Evolutionary conservation across 2,797 vertebrate species (phyloP), one percentile per base, ranked within the genome.

Genomic region (Serranus cabrilla): DNA sequence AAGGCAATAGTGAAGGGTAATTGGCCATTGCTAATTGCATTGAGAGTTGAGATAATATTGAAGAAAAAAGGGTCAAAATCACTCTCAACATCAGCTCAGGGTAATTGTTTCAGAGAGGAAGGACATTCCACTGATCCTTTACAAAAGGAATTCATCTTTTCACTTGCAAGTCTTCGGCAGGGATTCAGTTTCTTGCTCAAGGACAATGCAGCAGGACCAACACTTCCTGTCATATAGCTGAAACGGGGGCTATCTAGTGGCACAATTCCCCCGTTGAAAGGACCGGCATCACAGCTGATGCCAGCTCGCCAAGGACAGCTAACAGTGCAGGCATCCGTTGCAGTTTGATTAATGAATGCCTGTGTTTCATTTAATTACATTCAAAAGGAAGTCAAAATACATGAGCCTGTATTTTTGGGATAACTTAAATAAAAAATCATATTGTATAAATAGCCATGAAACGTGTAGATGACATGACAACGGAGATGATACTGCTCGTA

Each of bases 141-240:
- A 27, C 50, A 7, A 39, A 58, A 47, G 16, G 39, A 14, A 62
- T 45, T 45, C 16, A 61, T 70, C 23, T 45, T 71, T 61, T 58
- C 10, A 42, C 42, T 45, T 58, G 47, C 25, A 62, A 47, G 20
- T 25, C 54, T 46, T 60, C 62, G 56, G 58, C 34, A 60, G 56
- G 34, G 68, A 72, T 68, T 76, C 27, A 21, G 49, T 47, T 56
- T 67, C 11, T 52, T 46, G 60, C 55, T 80, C 59, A 76, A 80
- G 74, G 81, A 64, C 73, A 64, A 11, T 62, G 46, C 76, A 81
- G 58, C 45, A 71, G 21, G 34, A 37, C 27, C 56, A 59, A 25
- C 6, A 23, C 45, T 57, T 46, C 1, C 60, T 79, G 59, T 76
- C 55, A 76, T 68, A 56, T 43, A n/a, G 46, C 47, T 60, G 49